These are phyloP conservation scores for Papilio helenus DNA, from an alignment of 1,140 invertebrate genomes.

Conservation along the genomic window DNA sequence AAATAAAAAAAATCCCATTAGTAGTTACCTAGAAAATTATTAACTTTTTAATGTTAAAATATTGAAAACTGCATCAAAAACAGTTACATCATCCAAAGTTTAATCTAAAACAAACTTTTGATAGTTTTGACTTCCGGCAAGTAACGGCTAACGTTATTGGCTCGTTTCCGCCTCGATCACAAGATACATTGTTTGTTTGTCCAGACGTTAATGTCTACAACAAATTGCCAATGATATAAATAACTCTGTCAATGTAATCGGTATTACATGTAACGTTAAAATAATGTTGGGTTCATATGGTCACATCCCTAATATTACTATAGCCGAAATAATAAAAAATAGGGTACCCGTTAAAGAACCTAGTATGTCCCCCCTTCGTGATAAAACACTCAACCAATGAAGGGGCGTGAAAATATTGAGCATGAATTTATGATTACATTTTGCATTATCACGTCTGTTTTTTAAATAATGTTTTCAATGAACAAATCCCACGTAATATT, in stretches of 20 bases:
- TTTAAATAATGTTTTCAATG: not conserved
- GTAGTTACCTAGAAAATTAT: too few species aligned
- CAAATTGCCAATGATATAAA: slow-evolving; percentile 18
- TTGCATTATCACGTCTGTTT: too few species aligned
- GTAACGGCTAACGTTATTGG: slow-evolving; percentile 15
- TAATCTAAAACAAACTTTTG: slow-evolving; percentile 19
- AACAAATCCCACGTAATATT: not conserved
- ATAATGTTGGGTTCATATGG: not conserved
- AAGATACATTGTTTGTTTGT: slow-evolving; percentile 24
- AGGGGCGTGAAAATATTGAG: too few species aligned
- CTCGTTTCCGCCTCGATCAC: slow-evolving; percentile 19
- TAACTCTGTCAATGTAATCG: not conserved
- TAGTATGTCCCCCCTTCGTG: too few species aligned
- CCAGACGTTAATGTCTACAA: slow-evolving; percentile 8
- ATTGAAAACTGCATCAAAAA: not conserved
- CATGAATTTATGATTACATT: too few species aligned
- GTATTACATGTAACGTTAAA: not conserved
- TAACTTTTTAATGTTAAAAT: not conserved
- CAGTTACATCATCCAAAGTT: not conserved
- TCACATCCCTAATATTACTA: not conserved
- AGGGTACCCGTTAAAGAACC: too few species aligned
- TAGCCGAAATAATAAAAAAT: not conserved
- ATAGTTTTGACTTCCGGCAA: slow-evolving; percentile 14
- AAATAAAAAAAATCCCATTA: too few species aligned
- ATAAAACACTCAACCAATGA: too few species aligned